Evolutionary conservation across 2,113 vertebrate species (phyloP), one percentile per base, ranked within the genome.

Genomic region (Cyrtonyx montezumae): DNA sequence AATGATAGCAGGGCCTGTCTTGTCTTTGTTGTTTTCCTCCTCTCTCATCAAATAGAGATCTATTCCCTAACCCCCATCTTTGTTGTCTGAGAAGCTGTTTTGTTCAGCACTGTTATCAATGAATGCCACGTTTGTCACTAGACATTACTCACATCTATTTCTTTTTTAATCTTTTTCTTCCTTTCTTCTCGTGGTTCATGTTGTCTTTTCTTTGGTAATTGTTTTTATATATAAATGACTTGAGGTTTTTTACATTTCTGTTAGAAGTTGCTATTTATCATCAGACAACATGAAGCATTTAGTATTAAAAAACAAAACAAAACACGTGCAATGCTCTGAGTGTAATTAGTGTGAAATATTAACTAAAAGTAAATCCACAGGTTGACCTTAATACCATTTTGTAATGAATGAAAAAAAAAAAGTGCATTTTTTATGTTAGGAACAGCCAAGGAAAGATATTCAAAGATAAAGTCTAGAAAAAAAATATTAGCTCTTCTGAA

Each of bases 241-340:
- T 80, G 8, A 42, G 8, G 34, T 34, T 37, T 79, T 75, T 65
- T n/a, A 5, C 4, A 4, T 56, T 79, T 91, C 21, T 36, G 7
- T 71, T 86, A 42, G 37, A 73, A 80, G 40, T 63, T 71, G 23
- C 59, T 85, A 9, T 48, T 61, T 68, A 6, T 23, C 32, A 10
- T 40, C 46, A 53, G 32, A 26, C 9, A 55, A 21, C 12, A 17
- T 15, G 16, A 37, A 7, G 19, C 46, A 73, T 65, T 7, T n/a
- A 62, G 8, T 77, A 78, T 46, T 53, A 30, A 13, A 55, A 82
- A 69, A 13, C 40, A 40, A 40, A 40, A 40, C 40, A 40, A 40
- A 40, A 13, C 12, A 40, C 0, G 9, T 2, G 19, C 11, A 49
- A 36, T 4, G 1, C 6, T 69, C 68, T 19, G n/a, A 30, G 19